Evolutionary conservation across 2,888 invertebrate species (phyloP).

Genomic region (Apodemia zela): DNA sequence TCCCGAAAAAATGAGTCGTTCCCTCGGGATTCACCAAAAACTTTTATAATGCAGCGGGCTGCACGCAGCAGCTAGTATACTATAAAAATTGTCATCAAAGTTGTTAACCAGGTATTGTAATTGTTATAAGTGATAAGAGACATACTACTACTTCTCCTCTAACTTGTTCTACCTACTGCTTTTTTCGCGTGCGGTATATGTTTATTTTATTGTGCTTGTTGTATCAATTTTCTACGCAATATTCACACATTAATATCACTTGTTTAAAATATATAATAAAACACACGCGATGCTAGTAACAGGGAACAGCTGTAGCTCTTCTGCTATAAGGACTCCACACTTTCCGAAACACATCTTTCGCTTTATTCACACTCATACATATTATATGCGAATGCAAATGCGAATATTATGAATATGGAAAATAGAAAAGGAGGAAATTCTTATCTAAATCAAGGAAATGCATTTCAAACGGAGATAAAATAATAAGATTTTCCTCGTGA

Average conservation of each 20-base stretch:
- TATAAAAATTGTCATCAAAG: background rate
- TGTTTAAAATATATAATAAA: background rate
- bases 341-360: constrained; percentile 1
- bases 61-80: no score
- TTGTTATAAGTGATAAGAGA: background rate
- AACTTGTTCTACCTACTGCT: no score
- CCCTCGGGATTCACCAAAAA: no score
- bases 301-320: background rate
- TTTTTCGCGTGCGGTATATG: no score
- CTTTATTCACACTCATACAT: constrained; percentile 8
- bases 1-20: no score
- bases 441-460: constrained; percentile 16
- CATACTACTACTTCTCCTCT: no score
- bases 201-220: no score
- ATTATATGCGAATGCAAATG: constrained; percentile 10
- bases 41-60: no score
- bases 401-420: constrained; percentile 16
- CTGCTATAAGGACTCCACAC: background rate
- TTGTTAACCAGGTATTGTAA: background rate
- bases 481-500: background rate
- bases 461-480: constrained; percentile 10
- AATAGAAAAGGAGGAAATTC: constrained; percentile 14
- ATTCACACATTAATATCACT: background rate
- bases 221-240: background rate
- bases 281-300: background rate